phyloP scores from a whole-genome alignment of 2,888 invertebrate genomes.

The Drosophila percnosoma region DNA sequence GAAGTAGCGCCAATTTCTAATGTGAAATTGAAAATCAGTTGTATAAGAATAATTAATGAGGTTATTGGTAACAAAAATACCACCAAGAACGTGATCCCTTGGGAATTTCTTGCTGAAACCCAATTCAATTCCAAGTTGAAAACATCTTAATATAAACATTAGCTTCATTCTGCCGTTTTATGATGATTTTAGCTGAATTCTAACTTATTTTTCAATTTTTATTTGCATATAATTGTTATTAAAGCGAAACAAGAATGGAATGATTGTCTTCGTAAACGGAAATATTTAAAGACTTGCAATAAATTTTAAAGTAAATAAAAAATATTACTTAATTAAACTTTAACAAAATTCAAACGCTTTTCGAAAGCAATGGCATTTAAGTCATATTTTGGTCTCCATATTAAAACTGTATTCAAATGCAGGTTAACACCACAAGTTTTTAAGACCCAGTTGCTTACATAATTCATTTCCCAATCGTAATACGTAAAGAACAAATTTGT shows the following conservation, averaged over 20 bases:
- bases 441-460: neutral
- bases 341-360: neutral
- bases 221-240: neutral
- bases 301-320: neutral
- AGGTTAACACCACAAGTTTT: neutral
- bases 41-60: neutral
- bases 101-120: neutral
- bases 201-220: no score
- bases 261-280: neutral
- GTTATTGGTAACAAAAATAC: neutral
- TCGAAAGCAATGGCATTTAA: neutral
- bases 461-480: neutral
- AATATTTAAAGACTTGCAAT: neutral
- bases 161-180: constrained; percentile 3
- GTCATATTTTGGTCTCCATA: neutral
- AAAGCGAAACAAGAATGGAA: neutral
- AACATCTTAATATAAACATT: neutral
- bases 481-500: neutral
- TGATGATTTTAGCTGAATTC: no score
- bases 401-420: neutral
- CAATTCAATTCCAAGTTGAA: neutral
- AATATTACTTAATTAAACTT: neutral
- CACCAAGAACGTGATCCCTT: neutral
- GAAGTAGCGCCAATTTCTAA: neutral
- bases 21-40: neutral